Percentiles rank a stretch among this genome's conserved stretches.
phyloP scores from a whole-genome alignment of 2,797 vertebrate genomes.

The Spondyliosoma cantharus region DNA sequence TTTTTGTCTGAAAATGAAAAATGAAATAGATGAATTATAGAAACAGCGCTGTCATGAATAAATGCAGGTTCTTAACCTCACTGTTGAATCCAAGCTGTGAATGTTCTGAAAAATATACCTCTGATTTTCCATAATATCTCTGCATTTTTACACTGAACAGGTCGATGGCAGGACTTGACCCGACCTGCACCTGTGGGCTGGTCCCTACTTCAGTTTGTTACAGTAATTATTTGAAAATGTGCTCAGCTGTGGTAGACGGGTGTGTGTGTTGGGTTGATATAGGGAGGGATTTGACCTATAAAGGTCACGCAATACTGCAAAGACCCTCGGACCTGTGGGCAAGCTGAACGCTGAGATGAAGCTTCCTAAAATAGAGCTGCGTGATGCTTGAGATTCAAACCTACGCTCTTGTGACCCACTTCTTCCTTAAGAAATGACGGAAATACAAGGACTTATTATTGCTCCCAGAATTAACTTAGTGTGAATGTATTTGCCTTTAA shows the following conservation, averaged over 20 bases:
- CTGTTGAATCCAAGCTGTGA: conserved; percentile 34
- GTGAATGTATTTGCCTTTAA: too few relatives aligned
- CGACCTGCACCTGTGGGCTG: conserved; percentile 32
- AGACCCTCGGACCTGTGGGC: conserved; percentile 15
- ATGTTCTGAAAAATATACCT: conserved; percentile 53
- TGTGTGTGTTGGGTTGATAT: conserved; percentile 16
- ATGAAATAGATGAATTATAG: conserved; percentile 48
- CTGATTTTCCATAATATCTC: conserved; percentile 49
- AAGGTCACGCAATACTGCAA: conserved; percentile 3
- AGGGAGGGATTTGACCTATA: conserved; percentile 20
- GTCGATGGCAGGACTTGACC: conserved; percentile 63
- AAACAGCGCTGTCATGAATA: conserved; percentile 64
- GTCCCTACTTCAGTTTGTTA: conserved; percentile 12
- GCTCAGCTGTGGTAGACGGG: not conserved
- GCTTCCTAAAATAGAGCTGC: conserved; percentile 7
- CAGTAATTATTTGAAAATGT: conserved; percentile 19
- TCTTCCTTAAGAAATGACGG: not conserved
- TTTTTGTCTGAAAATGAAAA: conserved; percentile 53
- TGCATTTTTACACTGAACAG: conserved; percentile 43
- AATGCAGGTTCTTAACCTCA: conserved; percentile 58
- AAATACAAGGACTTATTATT: too few relatives aligned
- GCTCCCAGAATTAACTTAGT: too few relatives aligned
- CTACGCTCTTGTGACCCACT: not conserved
- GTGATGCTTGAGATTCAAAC: conserved; percentile 16
- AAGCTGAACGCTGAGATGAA: conserved; percentile 12